These are phyloP conservation scores for Aeoliscus strigatus DNA, from an alignment of 2,797 vertebrate genomes.

Conservation along the genomic window DNA sequence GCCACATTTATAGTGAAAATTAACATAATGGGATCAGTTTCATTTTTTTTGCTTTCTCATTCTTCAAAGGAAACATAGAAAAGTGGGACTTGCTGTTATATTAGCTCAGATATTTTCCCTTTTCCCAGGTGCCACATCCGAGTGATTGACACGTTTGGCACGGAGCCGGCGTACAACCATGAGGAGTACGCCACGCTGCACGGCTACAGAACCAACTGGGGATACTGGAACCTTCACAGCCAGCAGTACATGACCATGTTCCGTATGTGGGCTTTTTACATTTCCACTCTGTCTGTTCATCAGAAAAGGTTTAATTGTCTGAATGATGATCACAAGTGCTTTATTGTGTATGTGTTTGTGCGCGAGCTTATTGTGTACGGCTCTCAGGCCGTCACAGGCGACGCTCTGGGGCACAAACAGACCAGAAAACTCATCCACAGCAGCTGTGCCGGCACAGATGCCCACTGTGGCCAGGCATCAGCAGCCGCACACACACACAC, in stretches of 20 bases:
- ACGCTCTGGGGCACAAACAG: slow-evolving; percentile 9
- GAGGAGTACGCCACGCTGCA: slow-evolving; percentile 92
- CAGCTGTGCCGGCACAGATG: slow-evolving; percentile 50
- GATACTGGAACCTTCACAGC: slow-evolving; percentile 94
- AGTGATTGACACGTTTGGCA: slow-evolving; percentile 95
- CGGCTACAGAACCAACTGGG: slow-evolving; percentile 95
- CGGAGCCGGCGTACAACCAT: slow-evolving; percentile 92
- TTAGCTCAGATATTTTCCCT: slow-evolving; percentile 11
- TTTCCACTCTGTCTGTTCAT: neutral
- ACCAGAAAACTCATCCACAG: slow-evolving; percentile 12
- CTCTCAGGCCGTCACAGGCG: slow-evolving; percentile 17
- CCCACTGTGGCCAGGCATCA: slow-evolving; percentile 16
- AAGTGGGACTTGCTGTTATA: slow-evolving; percentile 20
- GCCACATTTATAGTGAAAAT: neutral
- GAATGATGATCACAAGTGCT: neutral
- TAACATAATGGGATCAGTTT: neutral
- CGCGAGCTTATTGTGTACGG: slow-evolving; percentile 23
- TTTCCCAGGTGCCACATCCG: slow-evolving; percentile 86
- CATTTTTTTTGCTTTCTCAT: neutral
- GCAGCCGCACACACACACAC: neutral
- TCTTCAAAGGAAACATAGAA: neutral
- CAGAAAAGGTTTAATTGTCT: neutral
- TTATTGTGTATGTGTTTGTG: neutral
- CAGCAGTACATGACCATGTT: slow-evolving; percentile 98
- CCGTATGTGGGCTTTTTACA: slow-evolving; percentile 48